Evolutionary conservation across 2,888 invertebrate genomes (phyloP).

Genomic region (Iphiclides podalirius): DNA sequence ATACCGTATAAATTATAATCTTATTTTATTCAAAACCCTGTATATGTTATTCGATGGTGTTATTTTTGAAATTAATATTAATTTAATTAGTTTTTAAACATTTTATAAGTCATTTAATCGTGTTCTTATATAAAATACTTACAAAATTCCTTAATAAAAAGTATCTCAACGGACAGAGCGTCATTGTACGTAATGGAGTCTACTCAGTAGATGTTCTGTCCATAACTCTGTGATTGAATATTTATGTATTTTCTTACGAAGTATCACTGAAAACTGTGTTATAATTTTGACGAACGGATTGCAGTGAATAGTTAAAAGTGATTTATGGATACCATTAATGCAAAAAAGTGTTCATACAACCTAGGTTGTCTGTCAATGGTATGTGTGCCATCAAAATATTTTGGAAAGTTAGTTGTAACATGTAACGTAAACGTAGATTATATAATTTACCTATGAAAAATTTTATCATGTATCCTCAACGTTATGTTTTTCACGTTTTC

Average conservation of each 20-base stretch:
- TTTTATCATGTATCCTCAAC: slow-evolving; percentile 5
- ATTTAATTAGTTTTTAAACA: not conserved
- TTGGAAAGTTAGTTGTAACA: slow-evolving; percentile 74
- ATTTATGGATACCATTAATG: slow-evolving; percentile 58
- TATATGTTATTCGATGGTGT: not conserved
- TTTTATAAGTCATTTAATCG: not conserved
- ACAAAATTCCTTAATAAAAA: slow-evolving; percentile 54
- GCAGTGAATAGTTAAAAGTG: slow-evolving; percentile 51
- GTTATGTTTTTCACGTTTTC: slow-evolving; percentile 1
- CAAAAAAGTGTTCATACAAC: slow-evolving; percentile 57
- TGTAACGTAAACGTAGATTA: slow-evolving; percentile 28
- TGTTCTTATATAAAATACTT: not conserved
- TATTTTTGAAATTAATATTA: not conserved
- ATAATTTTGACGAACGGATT: slow-evolving; percentile 54
- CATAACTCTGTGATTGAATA: slow-evolving; percentile 51
- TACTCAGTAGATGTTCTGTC: slow-evolving; percentile 51
- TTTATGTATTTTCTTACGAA: slow-evolving; percentile 46
- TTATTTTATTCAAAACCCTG: slow-evolving; percentile 19
- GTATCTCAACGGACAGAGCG: slow-evolving; percentile 75
- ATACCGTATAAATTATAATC: slow-evolving; percentile 30
- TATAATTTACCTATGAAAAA: slow-evolving; percentile 13
- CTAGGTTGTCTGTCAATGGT: slow-evolving; percentile 64
- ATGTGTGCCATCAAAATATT: slow-evolving; percentile 81
- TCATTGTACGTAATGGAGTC: slow-evolving; percentile 85
- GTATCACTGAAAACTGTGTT: slow-evolving; percentile 58